phyloP scores from a whole-genome alignment of 2,888 invertebrate species.

The Lycaena phlaeas region DNA sequence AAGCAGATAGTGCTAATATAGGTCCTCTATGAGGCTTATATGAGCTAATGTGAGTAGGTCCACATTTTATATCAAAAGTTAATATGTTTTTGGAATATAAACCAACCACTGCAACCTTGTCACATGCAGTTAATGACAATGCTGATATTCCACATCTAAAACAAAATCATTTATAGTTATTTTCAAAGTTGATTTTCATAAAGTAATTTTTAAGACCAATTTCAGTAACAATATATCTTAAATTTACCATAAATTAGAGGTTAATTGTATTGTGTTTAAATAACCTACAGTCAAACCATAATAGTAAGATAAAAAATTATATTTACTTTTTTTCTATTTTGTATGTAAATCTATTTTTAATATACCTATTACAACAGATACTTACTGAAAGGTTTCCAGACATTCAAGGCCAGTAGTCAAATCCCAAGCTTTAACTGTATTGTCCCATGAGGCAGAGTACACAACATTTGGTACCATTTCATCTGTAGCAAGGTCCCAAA shows the following conservation, averaged over 20 bases:
- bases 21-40: conserved; percentile 70
- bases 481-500: conserved; percentile 73
- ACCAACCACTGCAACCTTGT: conserved; percentile 64
- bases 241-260: too few relatives aligned
- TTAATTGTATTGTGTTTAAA: too few relatives aligned
- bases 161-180: conserved; percentile 9
- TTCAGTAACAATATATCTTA: too few relatives aligned
- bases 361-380: conserved; percentile 10
- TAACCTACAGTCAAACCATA: too few relatives aligned
- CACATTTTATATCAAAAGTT: conserved; percentile 64
- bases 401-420: conserved; percentile 50
- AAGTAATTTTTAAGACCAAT: too few relatives aligned
- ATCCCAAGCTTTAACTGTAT: conserved; percentile 73
- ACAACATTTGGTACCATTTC: conserved; percentile 46
- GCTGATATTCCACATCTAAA: conserved; percentile 68
- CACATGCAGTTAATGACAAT: conserved; percentile 60
- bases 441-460: conserved; percentile 76
- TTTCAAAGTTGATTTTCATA: neutral
- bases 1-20: conserved; percentile 51
- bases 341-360: too few relatives aligned
- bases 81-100: conserved; percentile 69
- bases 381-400: conserved; percentile 60
- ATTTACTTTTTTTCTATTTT: too few relatives aligned
- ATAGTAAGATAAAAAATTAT: too few relatives aligned
- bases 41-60: conserved; percentile 40